These are phyloP conservation scores for Donacobius atricapilla DNA, from an alignment of 2,113 vertebrate genomes.

Conservation along the genomic window DNA sequence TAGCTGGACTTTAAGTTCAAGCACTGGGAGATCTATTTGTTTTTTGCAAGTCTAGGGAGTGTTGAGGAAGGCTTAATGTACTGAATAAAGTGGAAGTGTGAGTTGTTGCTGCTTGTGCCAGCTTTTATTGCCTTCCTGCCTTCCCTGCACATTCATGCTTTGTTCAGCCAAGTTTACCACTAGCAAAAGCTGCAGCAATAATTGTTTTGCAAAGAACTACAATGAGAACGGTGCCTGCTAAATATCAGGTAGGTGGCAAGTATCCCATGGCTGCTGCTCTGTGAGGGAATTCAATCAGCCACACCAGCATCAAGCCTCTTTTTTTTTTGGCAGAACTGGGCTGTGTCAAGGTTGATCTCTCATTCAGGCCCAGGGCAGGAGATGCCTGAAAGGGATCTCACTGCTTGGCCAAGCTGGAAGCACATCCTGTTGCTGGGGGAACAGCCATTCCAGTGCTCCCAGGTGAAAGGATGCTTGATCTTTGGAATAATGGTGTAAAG, in stretches of 20 bases:
- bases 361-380: background rate
- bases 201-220: background rate
- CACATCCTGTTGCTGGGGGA: slow-evolving; percentile 61
- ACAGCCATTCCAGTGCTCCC: slow-evolving; percentile 18
- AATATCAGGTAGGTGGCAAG: background rate
- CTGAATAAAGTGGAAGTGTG: background rate
- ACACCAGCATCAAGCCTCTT: background rate
- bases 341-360: fast-evolving
- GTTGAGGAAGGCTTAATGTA: background rate
- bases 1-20: background rate
- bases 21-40: background rate
- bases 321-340: background rate
- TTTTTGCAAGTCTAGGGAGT: background rate
- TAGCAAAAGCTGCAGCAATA: background rate
- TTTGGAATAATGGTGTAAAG: slow-evolving; percentile 61
- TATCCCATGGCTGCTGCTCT: background rate
- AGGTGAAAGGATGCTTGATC: slow-evolving; percentile 68
- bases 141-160: background rate
- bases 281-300: background rate
- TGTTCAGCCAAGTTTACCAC: background rate
- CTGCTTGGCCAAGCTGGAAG: slow-evolving; percentile 58
- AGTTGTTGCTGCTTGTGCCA: background rate
- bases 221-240: background rate
- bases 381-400: slow-evolving; percentile 31
- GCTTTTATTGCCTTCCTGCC: background rate